Evolutionary conservation across 2,888 invertebrate species (phyloP), one percentile per base, ranked within the genome.

Genomic region (Tricholauxania praeusta): DNA sequence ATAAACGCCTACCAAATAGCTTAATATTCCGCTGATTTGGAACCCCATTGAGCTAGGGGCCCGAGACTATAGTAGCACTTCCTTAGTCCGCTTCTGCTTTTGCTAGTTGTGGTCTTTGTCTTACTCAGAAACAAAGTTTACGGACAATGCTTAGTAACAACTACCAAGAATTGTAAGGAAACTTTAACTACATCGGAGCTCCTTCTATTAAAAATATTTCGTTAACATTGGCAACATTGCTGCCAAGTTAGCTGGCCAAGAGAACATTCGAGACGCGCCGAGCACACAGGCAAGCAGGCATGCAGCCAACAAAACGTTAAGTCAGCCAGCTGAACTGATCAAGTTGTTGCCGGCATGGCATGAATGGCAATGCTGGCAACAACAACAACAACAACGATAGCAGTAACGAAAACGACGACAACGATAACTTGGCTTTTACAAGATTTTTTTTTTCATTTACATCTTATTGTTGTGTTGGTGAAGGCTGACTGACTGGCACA

Each of bases 371-470:
- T 63, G 65, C 48, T 28, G 19, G 22, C 62, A 64, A 51, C 65
- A 28, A 28, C 66, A 59, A 32, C 28, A 28, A 32, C 76, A 52
- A 55, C 65, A 51, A 28, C 12, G n/a, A 48, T 76, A 77, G 57
- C 73, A 73, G 71, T 76, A 75, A 77, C 75, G 53, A 74, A 71
- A 77, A 68, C 73, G 64, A 72, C 73, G 57, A 68, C 66, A 73
- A 67, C 57, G 55, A 69, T 32, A 39, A 15, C 19, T 67, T 48
- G 48, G 67, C 39, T 39, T 53, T 53, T 53, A 63, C 28, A 62
- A 60, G 59, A 60, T 69, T 70, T 70, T 62, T 39, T 51, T 62
- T 64, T 64, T 64, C 67, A n/a, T 55, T 17, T 67, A 59, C 39
- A 12, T 47, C 17, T 53, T 53, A 12, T 47, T 39, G 55, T 55